phyloP scores from a whole-genome alignment of 2,888 invertebrate genomes.

The Drosophila birchii region DNA sequence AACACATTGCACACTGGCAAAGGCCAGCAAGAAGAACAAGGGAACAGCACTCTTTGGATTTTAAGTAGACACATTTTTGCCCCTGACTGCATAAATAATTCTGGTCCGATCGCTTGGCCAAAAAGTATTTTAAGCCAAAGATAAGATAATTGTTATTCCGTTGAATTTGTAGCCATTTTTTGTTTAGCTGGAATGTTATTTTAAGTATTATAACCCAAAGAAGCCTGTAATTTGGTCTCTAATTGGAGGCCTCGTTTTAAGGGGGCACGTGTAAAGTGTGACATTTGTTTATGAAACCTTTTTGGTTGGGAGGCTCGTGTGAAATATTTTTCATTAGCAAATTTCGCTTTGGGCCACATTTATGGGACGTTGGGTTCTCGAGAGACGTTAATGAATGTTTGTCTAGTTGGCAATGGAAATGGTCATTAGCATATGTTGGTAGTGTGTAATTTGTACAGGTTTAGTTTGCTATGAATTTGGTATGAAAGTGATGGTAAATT shows the following conservation, averaged over 20 bases:
- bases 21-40: constrained; percentile 27
- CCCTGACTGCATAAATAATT: constrained; percentile 30
- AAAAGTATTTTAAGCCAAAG: constrained; percentile 41
- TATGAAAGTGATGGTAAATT: too few relatives aligned
- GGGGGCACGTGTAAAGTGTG: constrained; percentile 24
- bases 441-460: too few relatives aligned
- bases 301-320: constrained; percentile 17
- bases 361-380: constrained; percentile 21
- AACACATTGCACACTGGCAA: constrained; percentile 37
- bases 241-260: constrained; percentile 30
- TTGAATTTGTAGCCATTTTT: background rate
- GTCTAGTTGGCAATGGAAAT: constrained; percentile 16
- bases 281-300: constrained; percentile 12
- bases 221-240: constrained; percentile 12
- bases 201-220: background rate
- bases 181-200: constrained; percentile 5
- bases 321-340: constrained; percentile 32
- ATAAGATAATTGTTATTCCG: constrained; percentile 56
- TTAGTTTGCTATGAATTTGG: too few relatives aligned
- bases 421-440: constrained; percentile 26
- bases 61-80: constrained; percentile 23
- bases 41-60: constrained; percentile 11
- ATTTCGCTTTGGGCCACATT: constrained; percentile 10
- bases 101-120: constrained; percentile 26
- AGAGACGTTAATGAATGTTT: constrained; percentile 31